A percentile compares a stretch with the other conserved stretches of the same genome.
Evolutionary conservation across 2,113 vertebrate species (phyloP).

Genomic region (Numida meleagris): DNA sequence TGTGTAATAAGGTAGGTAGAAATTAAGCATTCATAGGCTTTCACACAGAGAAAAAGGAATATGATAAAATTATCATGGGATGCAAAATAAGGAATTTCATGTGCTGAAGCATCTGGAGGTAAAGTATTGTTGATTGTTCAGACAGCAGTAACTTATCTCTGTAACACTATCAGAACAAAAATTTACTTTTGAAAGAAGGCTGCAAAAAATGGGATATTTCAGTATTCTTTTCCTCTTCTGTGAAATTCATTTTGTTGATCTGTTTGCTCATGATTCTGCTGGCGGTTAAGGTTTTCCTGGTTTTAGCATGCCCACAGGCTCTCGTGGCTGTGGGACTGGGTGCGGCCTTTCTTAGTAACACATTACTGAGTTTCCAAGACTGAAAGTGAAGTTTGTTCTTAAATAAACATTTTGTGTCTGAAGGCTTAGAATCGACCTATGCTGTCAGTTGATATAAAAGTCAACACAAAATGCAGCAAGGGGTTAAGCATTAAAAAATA

Average conservation of each 20-base stretch:
- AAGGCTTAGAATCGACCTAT: neutral
- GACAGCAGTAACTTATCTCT: neutral
- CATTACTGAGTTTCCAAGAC: neutral
- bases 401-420: neutral
- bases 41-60: neutral
- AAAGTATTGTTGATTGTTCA: neutral
- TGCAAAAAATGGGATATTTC: neutral
- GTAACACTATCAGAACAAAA: neutral
- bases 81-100: neutral
- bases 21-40: neutral
- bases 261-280: neutral
- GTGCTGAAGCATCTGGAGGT: neutral
- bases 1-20: neutral
- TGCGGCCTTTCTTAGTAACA: neutral
- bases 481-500: neutral
- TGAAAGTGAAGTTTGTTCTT: neutral
- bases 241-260: neutral
- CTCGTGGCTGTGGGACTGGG: too few species aligned
- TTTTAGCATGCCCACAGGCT: neutral
- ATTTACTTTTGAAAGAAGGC: neutral
- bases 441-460: neutral
- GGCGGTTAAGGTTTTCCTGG: neutral
- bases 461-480: neutral
- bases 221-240: neutral
- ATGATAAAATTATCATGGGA: neutral